Conservation (phyloP, 2,888 invertebrate genomes). For the Orthonychiurus folsomi region DNA sequence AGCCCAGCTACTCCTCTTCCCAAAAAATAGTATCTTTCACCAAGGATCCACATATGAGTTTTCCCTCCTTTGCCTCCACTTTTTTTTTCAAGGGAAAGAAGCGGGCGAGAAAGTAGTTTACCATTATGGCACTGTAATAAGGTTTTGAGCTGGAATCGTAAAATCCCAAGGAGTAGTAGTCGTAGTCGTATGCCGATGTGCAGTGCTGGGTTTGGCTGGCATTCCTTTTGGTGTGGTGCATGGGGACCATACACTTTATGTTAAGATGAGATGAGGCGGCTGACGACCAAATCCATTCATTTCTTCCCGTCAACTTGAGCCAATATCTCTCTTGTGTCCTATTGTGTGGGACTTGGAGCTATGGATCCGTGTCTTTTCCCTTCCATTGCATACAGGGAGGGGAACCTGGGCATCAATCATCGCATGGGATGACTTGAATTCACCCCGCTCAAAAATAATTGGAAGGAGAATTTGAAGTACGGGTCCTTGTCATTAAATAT, state of each 20-base stretch:
- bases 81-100: neutral
- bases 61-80: no score
- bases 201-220: no score
- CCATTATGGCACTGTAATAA: neutral
- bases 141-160: neutral
- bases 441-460: neutral
- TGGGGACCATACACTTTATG: no score
- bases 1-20: neutral
- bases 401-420: neutral
- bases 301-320: neutral
- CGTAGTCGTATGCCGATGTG: no score
- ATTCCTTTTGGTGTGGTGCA: no score
- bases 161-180: no score
- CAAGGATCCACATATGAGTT: no score
- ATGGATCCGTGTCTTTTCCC: neutral
- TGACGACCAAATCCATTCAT: conserved; percentile 1
- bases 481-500: no score
- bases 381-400: neutral
- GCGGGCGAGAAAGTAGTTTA: no score
- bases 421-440: neutral
- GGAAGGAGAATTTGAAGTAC: neutral
- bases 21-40: neutral
- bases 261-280: neutral
- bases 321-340: neutral
- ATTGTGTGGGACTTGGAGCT: no score